Conservation (phyloP, 2,888 invertebrate genomes). For the Dicroscelio sp. region DNA sequence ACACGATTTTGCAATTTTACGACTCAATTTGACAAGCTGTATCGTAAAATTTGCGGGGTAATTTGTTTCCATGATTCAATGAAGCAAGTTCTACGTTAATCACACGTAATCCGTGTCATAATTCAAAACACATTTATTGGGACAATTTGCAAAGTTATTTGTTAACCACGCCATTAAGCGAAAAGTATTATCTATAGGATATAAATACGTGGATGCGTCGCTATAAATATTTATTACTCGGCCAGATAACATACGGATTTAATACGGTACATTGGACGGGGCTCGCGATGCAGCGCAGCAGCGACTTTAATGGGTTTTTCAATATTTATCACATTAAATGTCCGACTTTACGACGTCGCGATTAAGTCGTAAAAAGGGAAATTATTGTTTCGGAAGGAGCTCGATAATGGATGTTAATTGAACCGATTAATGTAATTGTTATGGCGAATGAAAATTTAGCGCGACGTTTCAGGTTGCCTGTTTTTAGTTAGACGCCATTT, state of each 20-base stretch:
- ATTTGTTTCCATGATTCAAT: too few relatives aligned
- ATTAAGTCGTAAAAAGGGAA: conserved; percentile 42
- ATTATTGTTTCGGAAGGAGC: conserved; percentile 15
- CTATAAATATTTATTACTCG: conserved; percentile 63
- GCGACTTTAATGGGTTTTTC: conserved; percentile 55
- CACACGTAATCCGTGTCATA: conserved; percentile 36
- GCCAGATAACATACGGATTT: conserved; percentile 50
- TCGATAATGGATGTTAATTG: too few relatives aligned
- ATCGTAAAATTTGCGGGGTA: too few relatives aligned
- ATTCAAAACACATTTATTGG: conserved; percentile 49
- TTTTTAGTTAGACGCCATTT: too few relatives aligned
- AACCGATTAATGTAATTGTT: too few relatives aligned
- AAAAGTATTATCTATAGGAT: conserved; percentile 63
- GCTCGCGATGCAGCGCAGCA: not conserved
- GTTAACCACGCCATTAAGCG: conserved; percentile 39
- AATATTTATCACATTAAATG: conserved; percentile 34
- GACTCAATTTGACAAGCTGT: too few relatives aligned
- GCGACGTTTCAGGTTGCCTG: too few relatives aligned
- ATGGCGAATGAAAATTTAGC: too few relatives aligned
- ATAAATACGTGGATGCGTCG: conserved; percentile 34
- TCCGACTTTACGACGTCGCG: conserved; percentile 29
- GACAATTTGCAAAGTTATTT: conserved; percentile 45
- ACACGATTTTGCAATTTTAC: too few relatives aligned
- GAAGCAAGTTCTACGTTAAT: too few relatives aligned
- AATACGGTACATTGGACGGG: conserved; percentile 49